phyloP scores from a whole-genome alignment of 2,113 vertebrate genomes.

The Sceloporus tristichus region DNA sequence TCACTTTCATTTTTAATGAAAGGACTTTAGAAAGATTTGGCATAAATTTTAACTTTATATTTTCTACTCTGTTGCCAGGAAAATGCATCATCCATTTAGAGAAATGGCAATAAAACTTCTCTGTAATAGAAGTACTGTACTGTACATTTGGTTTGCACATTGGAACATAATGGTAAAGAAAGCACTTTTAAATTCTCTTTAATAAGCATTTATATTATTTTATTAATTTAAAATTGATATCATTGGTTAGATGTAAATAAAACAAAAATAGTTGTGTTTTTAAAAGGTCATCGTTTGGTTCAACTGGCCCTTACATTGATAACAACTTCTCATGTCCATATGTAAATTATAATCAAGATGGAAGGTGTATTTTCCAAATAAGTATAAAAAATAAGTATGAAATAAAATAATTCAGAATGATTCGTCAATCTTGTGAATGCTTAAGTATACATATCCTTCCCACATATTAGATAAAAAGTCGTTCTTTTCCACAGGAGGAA shows the following conservation, averaged over 20 bases:
- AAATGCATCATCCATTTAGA: background rate
- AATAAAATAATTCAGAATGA: background rate
- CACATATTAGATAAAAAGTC: background rate
- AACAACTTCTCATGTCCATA: too few species aligned
- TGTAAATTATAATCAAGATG: too few species aligned
- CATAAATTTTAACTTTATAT: background rate
- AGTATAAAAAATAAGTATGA: background rate
- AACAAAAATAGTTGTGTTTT: background rate
- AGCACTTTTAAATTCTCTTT: background rate
- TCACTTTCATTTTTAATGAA: background rate
- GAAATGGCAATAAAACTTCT: background rate
- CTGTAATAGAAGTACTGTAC: background rate
- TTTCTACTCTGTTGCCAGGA: background rate
- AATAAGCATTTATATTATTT: background rate
- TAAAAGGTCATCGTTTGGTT: background rate
- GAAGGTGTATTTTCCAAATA: background rate
- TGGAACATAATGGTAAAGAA: background rate
- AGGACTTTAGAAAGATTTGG: background rate
- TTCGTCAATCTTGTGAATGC: background rate
- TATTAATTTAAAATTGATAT: background rate
- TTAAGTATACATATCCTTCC: background rate
- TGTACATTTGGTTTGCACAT: background rate
- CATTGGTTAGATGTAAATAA: background rate
- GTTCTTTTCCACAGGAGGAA: background rate
- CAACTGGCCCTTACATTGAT: too few species aligned